Evolutionary conservation across 2,797 vertebrate genomes (phyloP), one percentile per base, ranked within the genome.

Genomic region (Sebastes alutus): DNA sequence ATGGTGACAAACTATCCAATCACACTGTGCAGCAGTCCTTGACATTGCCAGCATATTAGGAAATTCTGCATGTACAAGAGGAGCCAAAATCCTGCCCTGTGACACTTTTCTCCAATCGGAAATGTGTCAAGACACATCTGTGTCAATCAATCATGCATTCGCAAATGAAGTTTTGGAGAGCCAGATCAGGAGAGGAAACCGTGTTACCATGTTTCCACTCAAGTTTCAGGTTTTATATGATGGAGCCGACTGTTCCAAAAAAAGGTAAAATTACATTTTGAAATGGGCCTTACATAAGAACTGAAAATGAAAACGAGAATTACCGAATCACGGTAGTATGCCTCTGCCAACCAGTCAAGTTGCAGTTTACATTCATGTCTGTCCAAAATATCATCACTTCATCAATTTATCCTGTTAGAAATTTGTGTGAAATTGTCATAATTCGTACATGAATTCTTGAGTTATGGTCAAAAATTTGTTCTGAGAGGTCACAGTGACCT

Each of bases 1-100:
- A 72, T 49, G 25, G 64, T 75, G 78, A 87, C 65, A 78, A 81
- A 77, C 66, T 66, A 78, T 82, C 80, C 68, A 87, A 83, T 90
- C 49, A 67, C 73, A 61, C 25, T 75, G 67, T 79, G 83, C 80
- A 86, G 63, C 78, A 66, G 81, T 32, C 72, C 83, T 33, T 78
- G 72, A 89, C 72, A 81, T 49, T 72, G 52, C 32, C 18, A 16
- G 18, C 69, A 74, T 27, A 68, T 81, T 72, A 38, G 7, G 12
- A 69, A 76, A 70, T 38, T 77, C 66, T 33, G 29, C 75, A 22
- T 42, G 38, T n/a, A 42, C 35, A 56, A 72, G 58, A 69, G 38
- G 30, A 82, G 49, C 55, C 46, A 61, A 63, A 68, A 49, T 64
- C 61, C n/a, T 13, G 59, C 9, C 6, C 35, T 35, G 64, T 52